These are phyloP conservation scores for Laterallus jamaicensis DNA, from an alignment of 2,113 vertebrate genomes.

Conservation along the genomic window DNA sequence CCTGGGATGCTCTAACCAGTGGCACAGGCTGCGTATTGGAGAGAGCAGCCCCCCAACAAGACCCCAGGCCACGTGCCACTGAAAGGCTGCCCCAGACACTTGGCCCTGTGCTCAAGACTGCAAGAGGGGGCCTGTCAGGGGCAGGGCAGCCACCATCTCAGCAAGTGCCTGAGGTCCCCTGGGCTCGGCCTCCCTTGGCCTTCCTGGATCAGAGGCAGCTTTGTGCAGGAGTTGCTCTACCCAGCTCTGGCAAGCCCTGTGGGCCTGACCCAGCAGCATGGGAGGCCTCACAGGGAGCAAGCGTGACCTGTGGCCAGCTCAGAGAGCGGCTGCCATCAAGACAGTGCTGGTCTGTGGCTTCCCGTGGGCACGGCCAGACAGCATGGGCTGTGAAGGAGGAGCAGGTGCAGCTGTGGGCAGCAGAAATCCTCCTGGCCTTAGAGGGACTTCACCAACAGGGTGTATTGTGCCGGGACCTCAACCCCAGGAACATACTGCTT, in stretches of 20 bases:
- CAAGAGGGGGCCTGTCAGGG: not conserved
- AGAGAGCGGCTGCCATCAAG: not conserved
- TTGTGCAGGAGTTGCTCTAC: not conserved
- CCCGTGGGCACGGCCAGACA: not conserved
- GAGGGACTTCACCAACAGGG: constrained; percentile 95
- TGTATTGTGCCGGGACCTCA: constrained; percentile 93
- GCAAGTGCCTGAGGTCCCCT: not conserved
- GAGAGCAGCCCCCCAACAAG: not conserved
- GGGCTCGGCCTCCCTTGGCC: not conserved
- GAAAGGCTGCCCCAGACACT: not conserved
- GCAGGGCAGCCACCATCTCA: not conserved
- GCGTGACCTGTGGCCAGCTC: not conserved
- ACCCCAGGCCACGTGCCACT: not conserved
- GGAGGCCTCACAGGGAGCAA: fast-evolving
- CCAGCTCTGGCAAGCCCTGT: not conserved
- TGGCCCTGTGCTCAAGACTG: not conserved
- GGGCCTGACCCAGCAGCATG: not conserved
- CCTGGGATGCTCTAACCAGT: not conserved
- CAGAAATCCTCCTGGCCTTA: constrained; percentile 89
- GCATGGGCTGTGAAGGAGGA: constrained; percentile 82
- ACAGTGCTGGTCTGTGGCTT: not conserved
- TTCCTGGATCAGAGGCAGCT: not conserved
- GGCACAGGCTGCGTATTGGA: fast-evolving
- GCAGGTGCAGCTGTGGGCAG: constrained; percentile 88
- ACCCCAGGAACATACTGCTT: constrained; percentile 94